Percentiles rank a stretch among this genome's conserved stretches.
Evolutionary conservation across 2,113 vertebrate species (phyloP).

Genomic region (Morone saxatilis): DNA sequence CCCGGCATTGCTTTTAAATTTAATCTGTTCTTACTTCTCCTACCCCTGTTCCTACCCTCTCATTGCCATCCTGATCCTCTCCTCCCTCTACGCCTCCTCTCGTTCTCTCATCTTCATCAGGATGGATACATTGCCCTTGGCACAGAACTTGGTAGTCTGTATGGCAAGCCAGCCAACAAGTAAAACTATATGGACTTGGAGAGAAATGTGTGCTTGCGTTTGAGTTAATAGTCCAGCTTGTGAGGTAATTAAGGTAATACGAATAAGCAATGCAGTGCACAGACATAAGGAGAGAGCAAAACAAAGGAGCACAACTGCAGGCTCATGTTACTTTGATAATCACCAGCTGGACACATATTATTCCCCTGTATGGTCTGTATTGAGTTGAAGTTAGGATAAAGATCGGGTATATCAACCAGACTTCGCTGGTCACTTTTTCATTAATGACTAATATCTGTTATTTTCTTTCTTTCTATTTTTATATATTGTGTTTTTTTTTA

Average conservation of each 20-base stretch:
- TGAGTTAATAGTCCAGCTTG: not conserved
- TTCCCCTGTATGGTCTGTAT: too few relatives aligned
- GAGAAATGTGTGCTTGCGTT: conserved; percentile 4
- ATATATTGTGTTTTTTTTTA: not conserved
- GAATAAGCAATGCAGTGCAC: not conserved
- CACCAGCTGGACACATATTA: not conserved
- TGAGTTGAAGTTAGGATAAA: not conserved
- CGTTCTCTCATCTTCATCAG: conserved; percentile 50
- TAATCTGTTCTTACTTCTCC: conserved; percentile 34
- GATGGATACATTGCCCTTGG: conserved; percentile 66
- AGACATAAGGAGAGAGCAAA: too few relatives aligned
- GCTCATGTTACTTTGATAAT: not conserved
- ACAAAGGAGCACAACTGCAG: too few relatives aligned
- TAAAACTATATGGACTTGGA: not conserved
- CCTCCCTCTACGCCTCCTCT: conserved; percentile 30
- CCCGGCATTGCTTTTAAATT: conserved; percentile 26
- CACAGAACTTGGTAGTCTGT: conserved; percentile 49
- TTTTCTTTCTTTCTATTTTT: too few relatives aligned
- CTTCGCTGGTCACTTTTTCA: not conserved
- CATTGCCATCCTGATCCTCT: conserved; percentile 1
- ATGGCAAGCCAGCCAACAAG: conserved; percentile 30
- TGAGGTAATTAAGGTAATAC: conserved; percentile 46
- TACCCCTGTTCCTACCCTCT: not conserved
- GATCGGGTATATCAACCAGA: not conserved
- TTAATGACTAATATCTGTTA: too few relatives aligned